Base-by-base conservation (phyloP, 2,888 invertebrate genomes). In the Willowsia nigromaculata region DNA sequence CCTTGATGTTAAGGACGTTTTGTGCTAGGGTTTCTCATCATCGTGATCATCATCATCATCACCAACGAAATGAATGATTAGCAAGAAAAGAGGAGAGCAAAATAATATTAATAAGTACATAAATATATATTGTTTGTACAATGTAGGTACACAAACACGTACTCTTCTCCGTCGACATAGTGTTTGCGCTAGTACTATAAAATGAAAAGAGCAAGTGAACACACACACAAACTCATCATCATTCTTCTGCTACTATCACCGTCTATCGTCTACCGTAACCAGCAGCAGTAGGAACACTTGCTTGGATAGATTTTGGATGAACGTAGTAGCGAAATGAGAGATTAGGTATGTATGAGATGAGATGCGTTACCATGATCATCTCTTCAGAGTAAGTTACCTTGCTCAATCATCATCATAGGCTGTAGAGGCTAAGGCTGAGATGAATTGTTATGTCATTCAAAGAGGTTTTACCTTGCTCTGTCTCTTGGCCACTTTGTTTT, bases 1-100 rank as follows among this genome's bases (percentile, higher is more conserved):
- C 89, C 89, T 89, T 89, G 89, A 89, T 89, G 89, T 89, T 89
- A 85, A 89, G 89, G 89, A 81, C 89, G 85, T 85, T 89, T 85
- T 85, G 85, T 68, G 78, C 33, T 82, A 89, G 82, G 76, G 68
- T 53, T 85, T 86, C 82, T 82, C 85, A 85, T 85, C 88, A 71
- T 47, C 43, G 47, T 11, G 22, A 37, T 3, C 71, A 71, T 40
- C 76, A 47, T 15, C 76, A 9, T 18, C 53, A 30, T n/a, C 76
- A 30, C 18, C 50, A 30, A n/a, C 37, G 56, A 30, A 85, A 62
- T 76, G 59, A 74, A 53, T 71, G 59, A 76, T 85, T 76, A 76
- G 56, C 85, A 76, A 76, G 76, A 47, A 76, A 22, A 76, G 76
- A 53, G 47, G 30, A 80, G 40, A 59, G 40, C 59, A 76, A 53